Evolutionary conservation across 2,113 vertebrate genomes (phyloP), one percentile per base, ranked within the genome.

Genomic region (Castor canadensis): DNA sequence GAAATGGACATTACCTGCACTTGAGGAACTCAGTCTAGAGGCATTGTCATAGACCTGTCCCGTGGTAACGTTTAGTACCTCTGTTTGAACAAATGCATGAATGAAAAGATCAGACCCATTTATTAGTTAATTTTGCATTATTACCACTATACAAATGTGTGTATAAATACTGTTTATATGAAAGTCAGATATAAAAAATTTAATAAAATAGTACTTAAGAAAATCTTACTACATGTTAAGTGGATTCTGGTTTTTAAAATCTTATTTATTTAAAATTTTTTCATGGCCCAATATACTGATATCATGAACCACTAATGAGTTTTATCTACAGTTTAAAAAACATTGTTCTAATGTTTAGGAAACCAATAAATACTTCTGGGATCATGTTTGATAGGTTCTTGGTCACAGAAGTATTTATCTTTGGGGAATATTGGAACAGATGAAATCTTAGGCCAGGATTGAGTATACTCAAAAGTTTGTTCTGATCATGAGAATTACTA

Each of bases 231-330:
- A 52, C 1, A 30, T 35, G 7, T 84, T 40, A 26, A 8, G 62
- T 92, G 0, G n/a, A 26, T 71, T 92, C 28, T 95, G 19, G 71
- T 60, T 85, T 95, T 87, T 81, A 38, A 75, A 82, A 43, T 87
- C 91, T 85, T 56, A 56, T 76, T 95, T 90, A 45, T 92, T 92
- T 52, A 52, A 84, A 91, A 77, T 87, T 60, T 26, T 79, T 22
- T 38, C 20, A 52, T 45, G 35, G n/a, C 16, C 17, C 4, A 9
- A 93, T 91, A 86, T 75, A 19, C 56, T 88, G n/a, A 56, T 92
- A 75, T 20, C 2, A 7, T 82, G 9, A 86, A 12, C 45, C 38
- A 52, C 38, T 73, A 87, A n/a, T 75, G 5, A 16, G 43, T 83
- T 94, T 15, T 92, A 60, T 75, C 45, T 12, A 79, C 19, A 32